Evolutionary conservation across 2,113 vertebrate genomes (phyloP), one percentile per base, ranked within the genome.

Genomic region (Strix uralensis): DNA sequence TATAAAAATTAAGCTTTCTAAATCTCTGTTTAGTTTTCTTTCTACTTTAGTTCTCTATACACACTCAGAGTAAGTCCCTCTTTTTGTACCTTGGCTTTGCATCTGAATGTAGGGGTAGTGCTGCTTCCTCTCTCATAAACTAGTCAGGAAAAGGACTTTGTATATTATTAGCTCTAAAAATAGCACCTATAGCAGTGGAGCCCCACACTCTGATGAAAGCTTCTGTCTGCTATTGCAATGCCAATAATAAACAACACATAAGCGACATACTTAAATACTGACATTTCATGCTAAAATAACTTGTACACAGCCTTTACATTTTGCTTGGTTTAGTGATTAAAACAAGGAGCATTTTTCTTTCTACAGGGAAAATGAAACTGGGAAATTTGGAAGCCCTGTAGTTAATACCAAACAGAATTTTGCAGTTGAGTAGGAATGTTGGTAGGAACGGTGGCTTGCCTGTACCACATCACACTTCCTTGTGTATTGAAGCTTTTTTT

Each of bases 121-220:
- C 80, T 92, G 55, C 83, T 95, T 96, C 91, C 91, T 94, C 40
- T 93, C 81, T 72, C 0, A 0, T 86, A 70, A 86, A 78, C 55
- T 46, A 63, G 57, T 59, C 83, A 74, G 95, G 93, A 93, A 94
- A 32, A 84, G 87, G 70, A 71, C 59, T 87, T 81, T 85, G 78
- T 91, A 30, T 92, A 71, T 63, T 49, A 71, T 84, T 87, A 59
- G 23, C 59, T 86, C 83, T 89, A 78, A 89, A 88, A 91, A 88
- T 83, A 96, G 75, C 83, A 71, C 27, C 32, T 91, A 27, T 19
- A 65, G 69, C 30, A 77, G 40, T 15, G 36, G 32, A 55, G 10
- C 21, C 34, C 42, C 21, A 10, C 17, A 19, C 62, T 85, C 19
- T 25, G 78, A 25, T 90, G 82, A 40, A 83, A 82, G 44, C 49